Percentiles rank a stretch among this genome's conserved stretches.
Evolutionary conservation across 2,113 vertebrate genomes (phyloP).

Genomic region (Forbesichthys agassizii): DNA sequence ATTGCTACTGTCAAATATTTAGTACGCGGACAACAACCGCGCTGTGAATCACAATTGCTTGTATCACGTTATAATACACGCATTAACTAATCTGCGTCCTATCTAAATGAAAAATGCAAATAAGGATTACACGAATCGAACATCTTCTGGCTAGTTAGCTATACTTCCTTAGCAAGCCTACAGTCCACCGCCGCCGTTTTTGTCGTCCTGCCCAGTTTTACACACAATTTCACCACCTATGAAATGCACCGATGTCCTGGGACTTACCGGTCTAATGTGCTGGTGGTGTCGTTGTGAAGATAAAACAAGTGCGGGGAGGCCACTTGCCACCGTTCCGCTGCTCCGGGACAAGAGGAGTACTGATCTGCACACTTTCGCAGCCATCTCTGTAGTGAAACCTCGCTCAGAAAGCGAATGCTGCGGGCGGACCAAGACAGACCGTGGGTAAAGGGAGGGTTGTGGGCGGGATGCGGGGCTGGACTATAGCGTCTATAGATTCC

Average conservation of each 20-base stretch:
- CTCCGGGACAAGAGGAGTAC: constrained; percentile 80
- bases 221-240: constrained; percentile 10
- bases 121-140: constrained; percentile 21
- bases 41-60: constrained; percentile 33
- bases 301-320: constrained; percentile 74
- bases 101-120: constrained; percentile 9
- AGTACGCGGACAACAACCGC: neutral
- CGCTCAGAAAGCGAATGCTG: constrained; percentile 77
- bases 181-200: constrained; percentile 26
- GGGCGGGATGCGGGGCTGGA: constrained; percentile 76
- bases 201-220: constrained; percentile 49
- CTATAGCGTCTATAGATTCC: constrained; percentile 69
- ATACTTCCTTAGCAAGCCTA: constrained; percentile 73
- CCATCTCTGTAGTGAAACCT: constrained; percentile 79
- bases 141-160: constrained; percentile 70
- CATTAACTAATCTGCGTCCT: constrained; percentile 30
- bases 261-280: constrained; percentile 79
- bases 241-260: constrained; percentile 49
- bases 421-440: constrained; percentile 74
- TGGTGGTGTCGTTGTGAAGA: constrained; percentile 74
- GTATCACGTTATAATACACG: constrained; percentile 5
- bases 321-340: constrained; percentile 72
- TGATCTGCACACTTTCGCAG: constrained; percentile 82
- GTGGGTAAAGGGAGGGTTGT: constrained; percentile 60
- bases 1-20: constrained; percentile 46